phyloP scores from a whole-genome alignment of 1,140 invertebrate genomes.

The Papilio machaon region DNA sequence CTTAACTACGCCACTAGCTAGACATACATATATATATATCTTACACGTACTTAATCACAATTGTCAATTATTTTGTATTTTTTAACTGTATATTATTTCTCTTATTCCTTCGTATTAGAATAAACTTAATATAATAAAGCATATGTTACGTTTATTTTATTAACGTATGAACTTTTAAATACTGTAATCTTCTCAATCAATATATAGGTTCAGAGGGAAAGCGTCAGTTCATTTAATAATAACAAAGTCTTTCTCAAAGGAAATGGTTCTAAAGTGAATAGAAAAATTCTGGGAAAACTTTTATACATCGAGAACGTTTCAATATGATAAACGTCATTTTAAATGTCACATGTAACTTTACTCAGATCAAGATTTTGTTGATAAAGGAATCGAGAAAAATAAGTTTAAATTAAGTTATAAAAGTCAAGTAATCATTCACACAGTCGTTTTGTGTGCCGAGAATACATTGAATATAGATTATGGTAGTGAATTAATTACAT shows the following conservation, averaged over 20 bases:
- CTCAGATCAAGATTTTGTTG: background rate
- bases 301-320: background rate
- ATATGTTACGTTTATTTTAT: too few species aligned
- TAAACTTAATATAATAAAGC: too few species aligned
- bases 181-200: background rate
- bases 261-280: background rate
- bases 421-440: background rate
- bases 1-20: too few species aligned
- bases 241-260: background rate
- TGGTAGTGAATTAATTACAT: background rate
- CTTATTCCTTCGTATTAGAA: too few species aligned
- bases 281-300: background rate
- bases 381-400: slow-evolving; percentile 1
- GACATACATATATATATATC: too few species aligned
- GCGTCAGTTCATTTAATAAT: background rate
- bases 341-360: background rate
- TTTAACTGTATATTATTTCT: too few species aligned
- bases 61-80: too few species aligned
- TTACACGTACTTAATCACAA: too few species aligned
- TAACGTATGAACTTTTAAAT: too few species aligned
- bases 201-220: background rate
- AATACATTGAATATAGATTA: background rate
- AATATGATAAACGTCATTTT: background rate
- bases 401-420: background rate
- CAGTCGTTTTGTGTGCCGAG: background rate